phyloP scores from a whole-genome alignment of 2,888 invertebrate species.

The Lacanobia wlatinum region DNA sequence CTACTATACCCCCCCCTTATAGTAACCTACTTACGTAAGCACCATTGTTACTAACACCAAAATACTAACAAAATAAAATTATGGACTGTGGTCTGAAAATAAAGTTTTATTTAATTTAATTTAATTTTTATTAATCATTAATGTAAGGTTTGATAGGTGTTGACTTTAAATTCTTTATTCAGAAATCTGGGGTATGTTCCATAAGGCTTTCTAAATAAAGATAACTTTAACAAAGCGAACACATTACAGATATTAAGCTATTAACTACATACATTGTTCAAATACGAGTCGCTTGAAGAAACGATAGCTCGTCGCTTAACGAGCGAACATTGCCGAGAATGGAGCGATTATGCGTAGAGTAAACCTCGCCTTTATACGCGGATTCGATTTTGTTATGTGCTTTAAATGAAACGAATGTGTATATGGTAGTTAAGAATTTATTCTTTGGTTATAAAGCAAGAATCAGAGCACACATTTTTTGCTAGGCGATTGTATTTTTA shows the following conservation, averaged over 20 bases:
- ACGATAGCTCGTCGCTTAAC: conserved; percentile 51
- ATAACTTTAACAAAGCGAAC: conserved; percentile 30
- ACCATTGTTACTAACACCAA: too few species aligned
- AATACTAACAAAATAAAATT: too few species aligned
- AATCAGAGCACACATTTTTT: not conserved
- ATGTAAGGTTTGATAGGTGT: too few species aligned
- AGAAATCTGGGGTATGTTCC: too few species aligned
- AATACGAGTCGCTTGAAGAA: conserved; percentile 54
- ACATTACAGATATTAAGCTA: conserved; percentile 62
- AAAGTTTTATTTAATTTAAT: too few species aligned
- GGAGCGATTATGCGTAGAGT: conserved; percentile 55
- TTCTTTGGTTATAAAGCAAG: not conserved
- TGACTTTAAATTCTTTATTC: too few species aligned
- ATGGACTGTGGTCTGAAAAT: too few species aligned
- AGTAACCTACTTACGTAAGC: too few species aligned
- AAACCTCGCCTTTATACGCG: conserved; percentile 33
- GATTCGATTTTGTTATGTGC: conserved; percentile 28
- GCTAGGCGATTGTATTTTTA: too few species aligned
- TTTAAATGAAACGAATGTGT: conserved; percentile 9
- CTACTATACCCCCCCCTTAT: too few species aligned
- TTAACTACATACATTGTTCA: conserved; percentile 57
- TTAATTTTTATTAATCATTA: too few species aligned
- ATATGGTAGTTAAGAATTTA: not conserved
- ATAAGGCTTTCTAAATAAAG: conserved; percentile 26
- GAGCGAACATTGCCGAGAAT: conserved; percentile 58